Evolutionary conservation across 2,888 invertebrate species (phyloP).

Genomic region (Cantharis rufa): DNA sequence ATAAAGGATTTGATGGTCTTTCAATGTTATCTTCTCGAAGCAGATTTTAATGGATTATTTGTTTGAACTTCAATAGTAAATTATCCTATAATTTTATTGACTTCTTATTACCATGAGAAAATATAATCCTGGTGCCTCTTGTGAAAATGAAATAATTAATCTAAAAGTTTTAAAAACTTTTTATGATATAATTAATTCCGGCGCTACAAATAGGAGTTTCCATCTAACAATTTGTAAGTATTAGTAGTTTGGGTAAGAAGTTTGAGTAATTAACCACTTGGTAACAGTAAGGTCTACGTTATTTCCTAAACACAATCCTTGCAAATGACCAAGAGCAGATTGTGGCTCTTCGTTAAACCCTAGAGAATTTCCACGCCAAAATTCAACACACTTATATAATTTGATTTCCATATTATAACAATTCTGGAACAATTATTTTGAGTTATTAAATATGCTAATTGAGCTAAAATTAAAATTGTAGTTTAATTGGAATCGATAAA

Average conservation of each 20-base stretch:
- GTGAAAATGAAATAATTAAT: not conserved
- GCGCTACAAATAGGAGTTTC: not conserved
- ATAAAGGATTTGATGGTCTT: constrained; percentile 27
- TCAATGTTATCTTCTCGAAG: constrained; percentile 24
- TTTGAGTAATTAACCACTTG: constrained; percentile 26
- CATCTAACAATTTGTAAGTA: constrained; percentile 19
- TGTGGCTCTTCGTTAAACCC: constrained; percentile 2
- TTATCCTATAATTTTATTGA: constrained; percentile 10
- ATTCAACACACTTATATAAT: constrained; percentile 1
- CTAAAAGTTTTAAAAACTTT: not conserved
- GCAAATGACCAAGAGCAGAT: constrained; percentile 19
- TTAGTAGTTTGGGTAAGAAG: constrained; percentile 25
- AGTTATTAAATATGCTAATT: not conserved
- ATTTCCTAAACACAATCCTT: constrained; percentile 26
- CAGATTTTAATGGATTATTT: constrained; percentile 24
- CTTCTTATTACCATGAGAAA: not conserved
- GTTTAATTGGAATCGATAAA: not conserved
- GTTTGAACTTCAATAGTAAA: constrained; percentile 8
- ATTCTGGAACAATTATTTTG: not conserved
- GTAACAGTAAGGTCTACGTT: constrained; percentile 21
- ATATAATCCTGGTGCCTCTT: not conserved
- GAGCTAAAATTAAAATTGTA: not conserved
- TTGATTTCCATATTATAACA: not conserved
- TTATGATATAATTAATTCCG: not conserved
- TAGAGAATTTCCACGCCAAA: constrained; percentile 3